Evolutionary conservation across 2,888 invertebrate genomes (phyloP), one percentile per base, ranked within the genome.

Genomic region (Himalopsyche tibetana): DNA sequence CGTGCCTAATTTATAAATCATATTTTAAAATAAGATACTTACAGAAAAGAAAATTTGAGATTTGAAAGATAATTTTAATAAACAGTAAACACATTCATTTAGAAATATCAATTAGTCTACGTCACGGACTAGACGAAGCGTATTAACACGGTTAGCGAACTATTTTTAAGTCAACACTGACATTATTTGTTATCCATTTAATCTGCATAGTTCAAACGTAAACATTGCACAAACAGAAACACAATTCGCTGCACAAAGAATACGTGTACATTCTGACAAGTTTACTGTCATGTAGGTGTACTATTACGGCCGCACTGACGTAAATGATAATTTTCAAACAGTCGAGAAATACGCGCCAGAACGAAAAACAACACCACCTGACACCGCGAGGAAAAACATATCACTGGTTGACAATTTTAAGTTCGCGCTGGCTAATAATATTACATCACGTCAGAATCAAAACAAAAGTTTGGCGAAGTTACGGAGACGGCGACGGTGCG

Each of bases 81-180:
- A 63, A 63, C 63, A 19, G 63, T 63, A 63, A 63, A 63, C 63
- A 63, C 63, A 19, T 63, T 63, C 63, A 63, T 63, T 63, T 63
- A 19, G 63, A 63, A 63, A 63, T 28, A 6, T 63, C 63, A 63
- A 63, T 19, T 63, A 63, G 63, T 19, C 63, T 63, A 63, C 63
- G 63, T 63, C 63, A 63, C 63, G 28, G 28, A 19, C 63, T 28
- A 19, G 5, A 63, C 8, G 19, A 63, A 63, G 8, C 28, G 63
- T 11, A 63, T 63, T 28, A 63, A 19, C 63, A 63, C 63, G 63
- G 63, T 63, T 63, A 63, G 63, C 28, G 63, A 63, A 63, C 63
- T 63, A 63, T 63, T 63, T 63, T 63, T 63, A 63, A 56, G 56
- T 56, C 56, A 56, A 63, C 63, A 63, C 63, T 63, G 63, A 63